These are phyloP conservation scores for Rhodinocichla rosea DNA, from an alignment of 2,113 vertebrate genomes.

Conservation along the genomic window DNA sequence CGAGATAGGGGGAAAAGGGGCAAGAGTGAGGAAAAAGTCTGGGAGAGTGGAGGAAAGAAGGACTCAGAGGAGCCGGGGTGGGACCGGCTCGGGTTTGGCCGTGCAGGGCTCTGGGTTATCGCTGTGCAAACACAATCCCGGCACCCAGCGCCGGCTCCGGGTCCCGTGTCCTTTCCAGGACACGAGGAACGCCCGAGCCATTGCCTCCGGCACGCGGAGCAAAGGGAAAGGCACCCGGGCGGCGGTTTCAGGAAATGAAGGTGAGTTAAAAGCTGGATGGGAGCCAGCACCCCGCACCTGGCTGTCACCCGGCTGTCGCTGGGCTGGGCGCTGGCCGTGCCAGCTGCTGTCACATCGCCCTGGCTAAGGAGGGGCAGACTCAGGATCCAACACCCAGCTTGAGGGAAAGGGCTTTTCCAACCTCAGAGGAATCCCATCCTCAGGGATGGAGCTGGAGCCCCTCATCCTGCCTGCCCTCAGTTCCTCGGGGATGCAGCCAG, in stretches of 20 bases:
- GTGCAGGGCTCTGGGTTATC: background rate
- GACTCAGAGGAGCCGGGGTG: background rate
- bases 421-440: background rate
- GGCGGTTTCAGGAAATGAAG: background rate
- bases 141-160: background rate
- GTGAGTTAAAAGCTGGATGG: rapidly evolving
- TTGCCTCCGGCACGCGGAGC: background rate
- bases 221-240: background rate
- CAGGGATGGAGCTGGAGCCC: rapidly evolving
- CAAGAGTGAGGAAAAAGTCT: background rate
- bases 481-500: background rate
- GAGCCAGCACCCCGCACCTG: background rate
- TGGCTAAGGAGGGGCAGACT: rapidly evolving
- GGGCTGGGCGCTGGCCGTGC: background rate
- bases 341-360: background rate
- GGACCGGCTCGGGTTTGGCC: background rate
- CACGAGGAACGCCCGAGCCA: background rate
- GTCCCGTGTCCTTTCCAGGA: background rate
- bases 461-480: rapidly evolving
- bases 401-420: background rate
- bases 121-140: background rate
- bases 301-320: background rate
- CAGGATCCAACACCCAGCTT: rapidly evolving
- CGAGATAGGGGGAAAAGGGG: rapidly evolving
- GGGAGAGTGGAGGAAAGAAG: background rate